Conservation (phyloP, 2,888 invertebrate genomes). For the Scaptodrosophila latifasciaeformis region DNA sequence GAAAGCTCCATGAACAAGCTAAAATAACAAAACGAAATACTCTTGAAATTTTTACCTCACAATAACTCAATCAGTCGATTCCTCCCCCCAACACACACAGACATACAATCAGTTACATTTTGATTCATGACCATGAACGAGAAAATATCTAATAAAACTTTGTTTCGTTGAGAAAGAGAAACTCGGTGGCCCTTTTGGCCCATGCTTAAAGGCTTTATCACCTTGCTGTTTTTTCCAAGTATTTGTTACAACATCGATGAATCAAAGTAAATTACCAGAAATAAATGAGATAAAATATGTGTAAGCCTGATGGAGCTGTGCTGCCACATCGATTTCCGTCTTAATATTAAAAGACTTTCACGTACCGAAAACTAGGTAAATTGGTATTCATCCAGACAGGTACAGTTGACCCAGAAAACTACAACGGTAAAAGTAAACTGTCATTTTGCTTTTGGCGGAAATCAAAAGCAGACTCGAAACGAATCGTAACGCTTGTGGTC, state of each 20-base stretch:
- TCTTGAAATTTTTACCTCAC: slow-evolving; percentile 37
- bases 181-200: too few species aligned
- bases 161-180: too few species aligned
- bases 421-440: background rate
- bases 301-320: slow-evolving; percentile 26
- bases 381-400: slow-evolving; percentile 26
- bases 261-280: slow-evolving; percentile 68
- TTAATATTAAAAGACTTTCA: slow-evolving; percentile 24
- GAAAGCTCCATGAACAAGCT: slow-evolving; percentile 15
- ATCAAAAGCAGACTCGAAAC: slow-evolving; percentile 14
- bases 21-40: slow-evolving; percentile 15
- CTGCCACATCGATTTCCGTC: slow-evolving; percentile 12
- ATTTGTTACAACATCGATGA: slow-evolving; percentile 66
- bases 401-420: slow-evolving; percentile 29
- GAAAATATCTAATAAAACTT: slow-evolving; percentile 33
- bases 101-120: slow-evolving; percentile 25
- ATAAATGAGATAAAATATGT: slow-evolving; percentile 65
- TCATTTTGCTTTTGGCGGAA: slow-evolving; percentile 5
- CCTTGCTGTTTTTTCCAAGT: too few species aligned
- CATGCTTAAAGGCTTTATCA: too few species aligned
- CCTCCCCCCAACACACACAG: slow-evolving; percentile 25
- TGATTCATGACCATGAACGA: slow-evolving; percentile 38
- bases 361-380: slow-evolving; percentile 5
- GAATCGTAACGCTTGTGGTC: slow-evolving; percentile 7
- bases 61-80: slow-evolving; percentile 66